Base-by-base conservation (phyloP, 2,113 vertebrate genomes). In the Syngnathus typhle region DNA sequence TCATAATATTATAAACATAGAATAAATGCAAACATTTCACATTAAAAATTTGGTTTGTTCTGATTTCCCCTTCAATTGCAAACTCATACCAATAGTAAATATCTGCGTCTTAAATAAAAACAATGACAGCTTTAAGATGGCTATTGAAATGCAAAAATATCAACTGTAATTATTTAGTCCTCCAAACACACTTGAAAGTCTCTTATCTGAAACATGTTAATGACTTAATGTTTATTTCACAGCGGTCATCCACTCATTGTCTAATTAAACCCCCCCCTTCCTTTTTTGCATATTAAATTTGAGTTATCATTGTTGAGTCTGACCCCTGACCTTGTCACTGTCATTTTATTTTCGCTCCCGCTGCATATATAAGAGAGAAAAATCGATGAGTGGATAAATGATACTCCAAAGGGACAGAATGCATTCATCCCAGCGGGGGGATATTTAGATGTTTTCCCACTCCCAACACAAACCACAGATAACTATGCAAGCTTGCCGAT, bases 101-200 rank as follows among this genome's bases (percentile, higher is more conserved):
- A 70, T 58, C 76, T 7, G 51, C 72, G 47, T 75, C 87, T 84
- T 90, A 88, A 85, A 82, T 82, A 84, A 90, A 92, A 90, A 92
- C 91, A 93, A 92, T 90, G 82, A 88, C 83, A 90, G 87, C 89
- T 91, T 90, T 90, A 88, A 89, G 89, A 87, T 78, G 68, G 46
- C 89, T 79, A 91, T 91, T 93, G 86, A 91, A 77, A 92, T 93
- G 91, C 89, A 87, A 92, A 92, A 87, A 83, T 78, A 86, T 81
- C 86, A 84, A 82, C 78, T 79, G 87, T 87, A 87, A 86, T 92
- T 89, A 92, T 90, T 91, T 90, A 89, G 88, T 85, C 89, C 86
- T 83, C 80, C 82, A 65, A 89, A 87, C 89, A 90, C 80, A 86
- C 89, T 92, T 90, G 85, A 90, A 92, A 91, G 90, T 90, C 78